Evolutionary conservation across 2,113 vertebrate species (phyloP).

Genomic region (Glaucomys volans): DNA sequence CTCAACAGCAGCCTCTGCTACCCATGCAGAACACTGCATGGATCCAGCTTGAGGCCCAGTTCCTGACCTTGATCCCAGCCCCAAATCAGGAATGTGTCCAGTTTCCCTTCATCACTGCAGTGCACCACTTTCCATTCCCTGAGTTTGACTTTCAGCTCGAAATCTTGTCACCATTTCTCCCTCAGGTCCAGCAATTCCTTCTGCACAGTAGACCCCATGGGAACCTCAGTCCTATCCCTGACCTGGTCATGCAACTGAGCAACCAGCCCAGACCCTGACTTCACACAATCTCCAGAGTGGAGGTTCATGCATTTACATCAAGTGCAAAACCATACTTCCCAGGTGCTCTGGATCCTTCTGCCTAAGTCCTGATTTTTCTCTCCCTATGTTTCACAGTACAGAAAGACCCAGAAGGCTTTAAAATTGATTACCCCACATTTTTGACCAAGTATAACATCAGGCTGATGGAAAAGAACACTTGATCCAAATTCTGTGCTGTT

Average conservation of each 20-base stretch:
- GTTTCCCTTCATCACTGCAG: not conserved
- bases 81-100: not conserved
- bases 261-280: not conserved
- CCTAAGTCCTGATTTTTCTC: not conserved
- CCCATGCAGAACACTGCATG: not conserved
- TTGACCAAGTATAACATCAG: constrained; percentile 58
- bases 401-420: not conserved
- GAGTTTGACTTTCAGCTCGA: not conserved
- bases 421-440: constrained; percentile 30
- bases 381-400: not conserved
- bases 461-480: constrained; percentile 37
- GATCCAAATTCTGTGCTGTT: constrained; percentile 44
- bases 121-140: not conserved
- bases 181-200: not conserved
- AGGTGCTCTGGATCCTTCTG: not conserved
- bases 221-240: not conserved
- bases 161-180: not conserved
- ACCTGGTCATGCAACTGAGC: not conserved
- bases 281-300: not conserved
- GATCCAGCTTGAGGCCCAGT: not conserved
- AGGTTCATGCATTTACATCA: not conserved
- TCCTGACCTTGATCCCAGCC: not conserved
- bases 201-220: no score
- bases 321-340: not conserved
- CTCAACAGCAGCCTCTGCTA: not conserved